Evolutionary conservation across 2,797 vertebrate genomes (phyloP).

Genomic region (Pantherophis alleghaniensis): DNA sequence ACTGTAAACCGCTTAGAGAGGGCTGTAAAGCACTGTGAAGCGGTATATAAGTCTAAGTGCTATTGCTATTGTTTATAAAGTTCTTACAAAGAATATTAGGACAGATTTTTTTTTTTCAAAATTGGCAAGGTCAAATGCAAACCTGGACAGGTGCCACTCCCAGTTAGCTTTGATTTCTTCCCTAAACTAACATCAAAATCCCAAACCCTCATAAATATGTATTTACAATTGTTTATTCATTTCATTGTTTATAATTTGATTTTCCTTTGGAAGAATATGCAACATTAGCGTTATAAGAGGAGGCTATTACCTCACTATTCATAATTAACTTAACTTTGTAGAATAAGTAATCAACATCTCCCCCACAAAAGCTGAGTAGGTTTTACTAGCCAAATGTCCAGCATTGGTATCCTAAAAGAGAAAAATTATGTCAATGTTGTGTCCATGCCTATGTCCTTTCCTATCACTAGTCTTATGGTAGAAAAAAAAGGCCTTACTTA

Average conservation of each 20-base stretch:
- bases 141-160: background rate
- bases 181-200: background rate
- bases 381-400: background rate
- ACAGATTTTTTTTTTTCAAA: background rate
- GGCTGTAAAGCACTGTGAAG: too few species aligned
- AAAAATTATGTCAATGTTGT: background rate
- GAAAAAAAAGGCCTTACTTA: background rate
- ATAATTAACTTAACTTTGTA: background rate
- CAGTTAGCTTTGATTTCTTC: background rate
- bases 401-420: background rate
- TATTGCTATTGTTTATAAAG: background rate
- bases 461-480: background rate
- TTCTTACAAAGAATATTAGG: background rate
- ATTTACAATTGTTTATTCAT: background rate
- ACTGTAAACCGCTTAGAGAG: too few species aligned
- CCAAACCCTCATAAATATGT: background rate
- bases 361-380: background rate
- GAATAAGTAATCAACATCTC: background rate
- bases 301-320: background rate
- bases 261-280: background rate
- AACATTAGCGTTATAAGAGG: background rate
- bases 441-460: background rate
- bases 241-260: background rate
- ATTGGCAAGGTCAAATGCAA: background rate
- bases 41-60: too few species aligned